Conservation (phyloP, 1,140 invertebrate species). For the Andrena cerasifolii region DNA sequence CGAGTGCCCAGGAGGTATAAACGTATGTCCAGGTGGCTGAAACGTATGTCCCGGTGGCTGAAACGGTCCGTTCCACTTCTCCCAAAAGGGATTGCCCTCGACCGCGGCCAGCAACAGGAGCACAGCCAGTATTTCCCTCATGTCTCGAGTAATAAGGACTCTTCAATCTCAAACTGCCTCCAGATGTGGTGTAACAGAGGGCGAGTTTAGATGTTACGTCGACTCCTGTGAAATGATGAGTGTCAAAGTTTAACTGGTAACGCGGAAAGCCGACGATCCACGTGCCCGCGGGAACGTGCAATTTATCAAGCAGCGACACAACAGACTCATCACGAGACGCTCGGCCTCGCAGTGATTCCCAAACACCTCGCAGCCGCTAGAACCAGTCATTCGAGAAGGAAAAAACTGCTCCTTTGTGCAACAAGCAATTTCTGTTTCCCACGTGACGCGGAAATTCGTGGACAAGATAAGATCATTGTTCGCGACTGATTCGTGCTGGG, state of each 20-base stretch:
- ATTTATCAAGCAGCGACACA: not conserved
- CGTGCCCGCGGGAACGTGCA: not conserved
- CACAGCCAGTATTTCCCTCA: conserved; percentile 10
- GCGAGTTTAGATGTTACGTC: no score
- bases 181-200: no score
- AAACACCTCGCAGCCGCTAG: no score
- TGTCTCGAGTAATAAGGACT: not conserved
- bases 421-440: no score
- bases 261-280: no score
- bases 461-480: no score
- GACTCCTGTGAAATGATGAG: no score
- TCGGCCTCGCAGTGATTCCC: not conserved
- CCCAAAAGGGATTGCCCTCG: not conserved
- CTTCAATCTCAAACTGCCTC: not conserved
- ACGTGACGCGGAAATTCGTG: no score
- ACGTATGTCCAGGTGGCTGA: not conserved
- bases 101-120: not conserved
- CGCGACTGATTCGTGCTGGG: no score
- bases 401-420: no score
- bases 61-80: not conserved
- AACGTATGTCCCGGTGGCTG: not conserved
- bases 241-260: no score
- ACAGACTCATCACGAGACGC: not conserved
- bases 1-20: not conserved
- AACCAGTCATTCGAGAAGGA: no score